Evolutionary conservation across 2,113 vertebrate genomes (phyloP), one percentile per base, ranked within the genome.

Genomic region (Scomber japonicus): DNA sequence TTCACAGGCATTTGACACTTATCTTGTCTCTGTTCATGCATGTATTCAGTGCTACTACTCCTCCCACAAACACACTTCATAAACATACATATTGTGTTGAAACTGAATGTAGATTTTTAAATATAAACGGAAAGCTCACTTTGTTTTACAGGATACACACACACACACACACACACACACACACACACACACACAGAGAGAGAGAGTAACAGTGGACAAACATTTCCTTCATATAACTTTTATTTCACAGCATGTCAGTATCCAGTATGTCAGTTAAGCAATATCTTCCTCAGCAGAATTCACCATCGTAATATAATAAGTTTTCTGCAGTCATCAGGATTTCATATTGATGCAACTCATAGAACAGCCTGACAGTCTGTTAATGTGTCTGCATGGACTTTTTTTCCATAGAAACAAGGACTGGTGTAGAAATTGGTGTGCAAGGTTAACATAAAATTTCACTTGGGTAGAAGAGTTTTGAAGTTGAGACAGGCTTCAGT

Each of bases 191-290:
- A 61, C 11, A 73, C 21, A 73, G n/a, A n/a, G n/a, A n/a, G n/a
- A n/a, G n/a, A 21, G 21, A 21, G 3, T 16, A 73, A 71, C 2
- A 24, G 14, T 51, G 19, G 30, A 51, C 13, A 69, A 2, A 44
- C 0, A 13, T 40, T 70, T 89, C 21, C 14, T 83, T 67, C 27
- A 75, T 14, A 74, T 11, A 64, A 35, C 19, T 50, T 88, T 89
- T 80, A 91, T 89, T 91, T 80, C 64, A 87, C 75, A 80, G 63
- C 66, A 78, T 55, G 5, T 68, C 69, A 83, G 64, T 59, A 80
- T 82, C 84, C 63, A 74, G 46, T 76, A 61, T 57, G 75, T 45
- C 61, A 63, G 53, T 31, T 85, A 70, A 84, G 74, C 54, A 82
- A 67, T 17, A 40, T 73, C 6, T 31, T 85, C n/a, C 51, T 71